Evolutionary conservation across 2,113 vertebrate species (phyloP), one percentile per base, ranked within the genome.

Genomic region (Anolis carolinensis): DNA sequence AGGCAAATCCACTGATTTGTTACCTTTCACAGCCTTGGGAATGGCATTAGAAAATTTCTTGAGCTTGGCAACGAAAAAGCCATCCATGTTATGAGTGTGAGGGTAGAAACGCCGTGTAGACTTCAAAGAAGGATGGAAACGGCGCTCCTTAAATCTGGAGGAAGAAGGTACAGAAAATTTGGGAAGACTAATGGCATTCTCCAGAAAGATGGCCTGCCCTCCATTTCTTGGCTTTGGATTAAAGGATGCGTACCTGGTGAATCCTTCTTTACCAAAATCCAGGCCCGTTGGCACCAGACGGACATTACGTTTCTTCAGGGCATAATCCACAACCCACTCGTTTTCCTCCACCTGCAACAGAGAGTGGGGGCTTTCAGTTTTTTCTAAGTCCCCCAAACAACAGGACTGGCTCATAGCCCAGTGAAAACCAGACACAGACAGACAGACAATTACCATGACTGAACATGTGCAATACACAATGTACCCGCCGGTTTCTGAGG

Each of bases 291-390:
- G 95, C 91, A 99, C 99, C 89, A 99, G 95, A 62, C 99, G 98
- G 72, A 99, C 98, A 0, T 99, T 99, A 89, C 99, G 97, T 90
- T 99, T 99, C 93, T 98, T 99, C 92, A 99, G 95, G 70, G 98
- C 98, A 0, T 99, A 99, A 93, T 99, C 98, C 80, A 99, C 98
- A 87, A 99, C 99, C 97, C 98, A 99, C 92, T 99, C 99, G 0
- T 99, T 99, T 95, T 99, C 99, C 83, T 99, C 99, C 84, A 99
- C 97, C 99, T 99, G 92, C 34, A 74, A 83, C 68, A 78, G 9
- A 2, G 70, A 89, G 34, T 21, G 2, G 81, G 18, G 90, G 32
- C 9, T 50, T 87, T 10, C 27, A 82, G 62, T 7, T 21, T 34
- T 32, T 1, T 44, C 1, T 3, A 68, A 14, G 20, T 7, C 11